Conservation (phyloP, 1,140 invertebrate species). For the Panonychus citri region DNA sequence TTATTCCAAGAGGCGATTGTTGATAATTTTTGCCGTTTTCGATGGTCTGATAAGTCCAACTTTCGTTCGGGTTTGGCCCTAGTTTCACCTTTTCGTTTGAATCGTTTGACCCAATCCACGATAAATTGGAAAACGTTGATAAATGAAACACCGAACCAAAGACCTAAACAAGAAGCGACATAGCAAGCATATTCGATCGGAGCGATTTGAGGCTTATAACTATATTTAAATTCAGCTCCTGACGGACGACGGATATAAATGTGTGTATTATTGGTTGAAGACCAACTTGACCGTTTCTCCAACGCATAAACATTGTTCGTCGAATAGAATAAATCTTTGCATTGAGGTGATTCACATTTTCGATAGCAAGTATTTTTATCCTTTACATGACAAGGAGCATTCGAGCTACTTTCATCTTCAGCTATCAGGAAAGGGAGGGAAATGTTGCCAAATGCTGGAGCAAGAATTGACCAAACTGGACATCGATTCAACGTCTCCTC, state of each 20-base stretch:
- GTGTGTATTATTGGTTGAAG: not conserved
- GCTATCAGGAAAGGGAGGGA: not conserved
- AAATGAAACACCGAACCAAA: not conserved
- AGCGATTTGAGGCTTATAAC: not conserved
- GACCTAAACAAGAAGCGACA: not conserved
- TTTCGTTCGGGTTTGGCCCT: no score
- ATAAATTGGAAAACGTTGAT: not conserved
- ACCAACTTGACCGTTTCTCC: no score
- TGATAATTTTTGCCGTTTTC: no score
- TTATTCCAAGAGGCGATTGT: no score
- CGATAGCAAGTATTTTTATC: no score
- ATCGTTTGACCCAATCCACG: no score
- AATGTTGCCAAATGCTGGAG: not conserved
- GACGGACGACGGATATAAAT: not conserved
- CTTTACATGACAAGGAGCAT: no score
- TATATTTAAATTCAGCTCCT: not conserved
- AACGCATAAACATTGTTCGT: no score
- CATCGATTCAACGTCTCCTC: not conserved
- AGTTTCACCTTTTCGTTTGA: no score
- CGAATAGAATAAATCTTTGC: no score
- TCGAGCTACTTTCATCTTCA: not conserved
- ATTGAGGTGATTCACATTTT: no score
- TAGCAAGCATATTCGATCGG: not conserved
- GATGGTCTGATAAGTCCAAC: no score
- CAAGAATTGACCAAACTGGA: not conserved